Percentiles rank a stretch among this genome's conserved stretches.
phyloP scores from a whole-genome alignment of 2,888 invertebrate species.

The Glaucopsyche alexis region DNA sequence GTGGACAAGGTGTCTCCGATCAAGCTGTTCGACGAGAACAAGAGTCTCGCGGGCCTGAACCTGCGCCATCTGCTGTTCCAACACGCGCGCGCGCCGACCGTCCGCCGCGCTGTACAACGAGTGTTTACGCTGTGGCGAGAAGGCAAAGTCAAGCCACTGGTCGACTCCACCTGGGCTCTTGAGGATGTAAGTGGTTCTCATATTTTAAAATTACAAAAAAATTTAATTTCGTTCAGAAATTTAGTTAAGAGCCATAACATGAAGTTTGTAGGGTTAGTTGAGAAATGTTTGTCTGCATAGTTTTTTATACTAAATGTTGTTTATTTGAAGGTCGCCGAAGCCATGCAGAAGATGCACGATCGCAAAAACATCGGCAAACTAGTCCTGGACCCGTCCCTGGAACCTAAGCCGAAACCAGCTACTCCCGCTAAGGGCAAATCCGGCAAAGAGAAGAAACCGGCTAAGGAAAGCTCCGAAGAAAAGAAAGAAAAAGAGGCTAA shows the following conservation, averaged over 20 bases:
- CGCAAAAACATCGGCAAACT: constrained; percentile 95
- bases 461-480: constrained; percentile 83
- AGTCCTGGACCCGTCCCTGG: constrained; percentile 88
- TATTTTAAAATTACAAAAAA: background rate
- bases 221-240: background rate
- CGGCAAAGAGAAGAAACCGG: constrained; percentile 84
- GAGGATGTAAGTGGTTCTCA: constrained; percentile 85
- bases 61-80: constrained; percentile 90
- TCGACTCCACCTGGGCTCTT: constrained; percentile 92
- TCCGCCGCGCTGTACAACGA: constrained; percentile 84
- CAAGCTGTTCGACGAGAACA: constrained; percentile 94
- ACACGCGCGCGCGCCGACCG: constrained; percentile 85
- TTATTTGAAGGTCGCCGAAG: constrained; percentile 85
- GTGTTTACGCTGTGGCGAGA: constrained; percentile 88
- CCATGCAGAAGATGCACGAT: constrained; percentile 96
- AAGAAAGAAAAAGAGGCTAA: constrained; percentile 82
- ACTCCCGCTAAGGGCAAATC: constrained; percentile 88
- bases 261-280: too few relatives aligned
- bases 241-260: too few relatives aligned
- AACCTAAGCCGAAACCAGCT: constrained; percentile 89
- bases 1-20: constrained; percentile 94
- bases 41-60: constrained; percentile 90
- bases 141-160: constrained; percentile 88
- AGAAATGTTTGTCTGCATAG: too few relatives aligned
- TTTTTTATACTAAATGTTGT: background rate